phyloP scores from a whole-genome alignment of 1,140 invertebrate species.

The Caenorhabditis latens region DNA sequence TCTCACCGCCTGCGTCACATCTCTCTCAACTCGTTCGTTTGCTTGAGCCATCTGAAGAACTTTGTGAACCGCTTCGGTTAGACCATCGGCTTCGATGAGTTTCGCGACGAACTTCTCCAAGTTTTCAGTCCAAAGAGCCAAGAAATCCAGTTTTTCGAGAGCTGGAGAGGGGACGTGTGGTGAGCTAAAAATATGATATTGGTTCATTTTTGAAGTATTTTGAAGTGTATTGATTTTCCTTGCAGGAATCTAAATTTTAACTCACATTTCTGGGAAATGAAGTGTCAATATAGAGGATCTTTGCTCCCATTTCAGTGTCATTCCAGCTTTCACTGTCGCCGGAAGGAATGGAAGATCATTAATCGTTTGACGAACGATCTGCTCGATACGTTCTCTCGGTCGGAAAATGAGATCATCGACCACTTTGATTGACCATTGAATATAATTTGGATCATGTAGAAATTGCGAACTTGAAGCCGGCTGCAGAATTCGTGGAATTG shows the following conservation, averaged over 20 bases:
- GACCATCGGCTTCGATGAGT: constrained; percentile 2
- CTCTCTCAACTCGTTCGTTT: not conserved
- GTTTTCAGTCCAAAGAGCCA: constrained; percentile 7
- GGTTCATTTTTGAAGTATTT: not conserved
- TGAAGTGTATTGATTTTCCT: not conserved
- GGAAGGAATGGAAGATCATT: not conserved
- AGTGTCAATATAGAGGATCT: not conserved
- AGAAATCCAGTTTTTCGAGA: constrained; percentile 18
- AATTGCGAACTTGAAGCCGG: no score
- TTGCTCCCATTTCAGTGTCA: not conserved
- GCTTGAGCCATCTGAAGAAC: not conserved
- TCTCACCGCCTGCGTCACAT: not conserved
- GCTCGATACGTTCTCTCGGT: not conserved
- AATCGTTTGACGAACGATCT: not conserved
- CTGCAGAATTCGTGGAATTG: not conserved
- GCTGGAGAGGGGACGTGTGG: constrained; percentile 18
- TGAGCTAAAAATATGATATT: not conserved
- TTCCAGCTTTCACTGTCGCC: not conserved
- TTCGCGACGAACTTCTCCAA: not conserved
- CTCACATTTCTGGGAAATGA: not conserved
- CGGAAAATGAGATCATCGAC: not conserved
- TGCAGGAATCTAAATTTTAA: not conserved
- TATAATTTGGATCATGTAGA: not conserved
- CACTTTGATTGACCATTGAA: not conserved
- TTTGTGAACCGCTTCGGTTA: not conserved